These are phyloP conservation scores for Drosophila lacteicornis DNA, from an alignment of 1,140 invertebrate genomes.

Conservation along the genomic window DNA sequence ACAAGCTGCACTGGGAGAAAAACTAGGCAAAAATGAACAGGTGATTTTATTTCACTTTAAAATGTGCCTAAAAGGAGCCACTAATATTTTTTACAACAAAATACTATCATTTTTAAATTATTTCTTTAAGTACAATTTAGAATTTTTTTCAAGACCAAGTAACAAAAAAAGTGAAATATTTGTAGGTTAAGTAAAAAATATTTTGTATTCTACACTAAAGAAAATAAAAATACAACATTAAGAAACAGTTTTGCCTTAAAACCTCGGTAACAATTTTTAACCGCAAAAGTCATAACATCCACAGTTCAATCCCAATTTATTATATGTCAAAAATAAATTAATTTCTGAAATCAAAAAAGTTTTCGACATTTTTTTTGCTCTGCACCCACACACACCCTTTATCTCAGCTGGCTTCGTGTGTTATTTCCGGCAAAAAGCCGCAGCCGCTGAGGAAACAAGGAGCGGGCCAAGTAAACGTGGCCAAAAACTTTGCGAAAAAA, in stretches of 20 bases:
- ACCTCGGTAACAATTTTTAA: no score
- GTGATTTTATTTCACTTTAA: neutral
- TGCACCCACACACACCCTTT: slow-evolving; percentile 14
- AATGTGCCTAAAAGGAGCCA: no score
- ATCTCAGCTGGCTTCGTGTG: slow-evolving; percentile 22
- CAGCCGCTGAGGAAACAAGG: slow-evolving; percentile 12
- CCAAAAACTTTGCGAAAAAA: slow-evolving; percentile 60
- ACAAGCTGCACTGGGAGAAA: neutral
- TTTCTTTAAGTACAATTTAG: no score
- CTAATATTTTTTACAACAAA: neutral
- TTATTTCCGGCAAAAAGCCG: slow-evolving; percentile 47
- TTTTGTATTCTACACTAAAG: no score
- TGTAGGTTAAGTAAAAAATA: no score
- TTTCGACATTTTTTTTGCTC: neutral
- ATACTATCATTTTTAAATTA: no score
- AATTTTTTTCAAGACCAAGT: no score
- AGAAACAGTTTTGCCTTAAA: no score
- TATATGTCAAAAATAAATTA: neutral
- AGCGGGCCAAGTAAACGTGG: slow-evolving; percentile 61
- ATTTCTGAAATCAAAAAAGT: neutral
- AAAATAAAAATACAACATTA: no score
- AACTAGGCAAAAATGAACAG: neutral
- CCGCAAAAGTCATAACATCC: no score
- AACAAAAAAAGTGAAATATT: no score
- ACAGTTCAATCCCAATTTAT: neutral